These are phyloP conservation scores for Serinus canaria DNA, from an alignment of 2,113 vertebrate species.

Conservation along the genomic window DNA sequence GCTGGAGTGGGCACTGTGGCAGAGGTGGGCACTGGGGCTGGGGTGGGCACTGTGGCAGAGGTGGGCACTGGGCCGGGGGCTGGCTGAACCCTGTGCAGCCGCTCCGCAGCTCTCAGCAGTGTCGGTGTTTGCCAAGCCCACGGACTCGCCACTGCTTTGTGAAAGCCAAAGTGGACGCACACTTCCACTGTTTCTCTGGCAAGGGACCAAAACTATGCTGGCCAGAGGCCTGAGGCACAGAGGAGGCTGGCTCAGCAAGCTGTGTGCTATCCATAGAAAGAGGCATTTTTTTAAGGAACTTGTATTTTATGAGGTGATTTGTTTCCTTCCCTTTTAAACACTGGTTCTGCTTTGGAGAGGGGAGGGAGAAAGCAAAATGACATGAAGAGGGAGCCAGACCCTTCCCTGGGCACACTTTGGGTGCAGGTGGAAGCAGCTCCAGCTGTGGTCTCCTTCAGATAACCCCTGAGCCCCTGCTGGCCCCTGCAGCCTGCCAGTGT, in stretches of 20 bases:
- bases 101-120: accelerated
- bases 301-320: not conserved
- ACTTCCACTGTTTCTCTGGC: not conserved
- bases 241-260: not conserved
- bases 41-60: no score
- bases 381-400: not conserved
- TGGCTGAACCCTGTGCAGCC: accelerated
- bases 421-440: not conserved
- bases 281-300: not conserved
- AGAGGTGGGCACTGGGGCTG: no score
- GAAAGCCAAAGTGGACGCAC: not conserved
- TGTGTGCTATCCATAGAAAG: not conserved
- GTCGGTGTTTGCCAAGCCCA: accelerated
- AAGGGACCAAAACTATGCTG: not conserved
- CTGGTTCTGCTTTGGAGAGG: not conserved
- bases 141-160: accelerated
- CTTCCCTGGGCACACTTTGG: not conserved
- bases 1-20: no score
- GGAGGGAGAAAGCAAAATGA: not conserved
- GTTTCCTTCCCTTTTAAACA: constrained; percentile 10
- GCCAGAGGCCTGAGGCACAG: not conserved
- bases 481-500: not conserved
- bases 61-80: not conserved
- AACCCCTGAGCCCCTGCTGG: not conserved
- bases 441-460: not conserved